These are phyloP conservation scores for Apocrypta bakeri DNA, from an alignment of 1,140 invertebrate genomes.

Conservation along the genomic window DNA sequence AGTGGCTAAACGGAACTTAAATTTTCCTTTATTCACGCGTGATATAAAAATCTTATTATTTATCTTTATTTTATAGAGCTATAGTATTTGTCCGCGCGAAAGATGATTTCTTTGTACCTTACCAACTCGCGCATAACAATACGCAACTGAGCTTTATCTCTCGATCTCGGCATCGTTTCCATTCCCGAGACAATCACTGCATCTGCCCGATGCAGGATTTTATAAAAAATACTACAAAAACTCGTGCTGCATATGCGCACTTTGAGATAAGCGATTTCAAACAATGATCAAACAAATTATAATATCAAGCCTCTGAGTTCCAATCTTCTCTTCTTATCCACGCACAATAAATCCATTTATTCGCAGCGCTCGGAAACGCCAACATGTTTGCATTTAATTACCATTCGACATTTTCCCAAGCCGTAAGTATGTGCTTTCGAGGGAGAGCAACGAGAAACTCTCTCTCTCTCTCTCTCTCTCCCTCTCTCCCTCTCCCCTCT, in stretches of 20 bases:
- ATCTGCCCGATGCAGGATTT: neutral
- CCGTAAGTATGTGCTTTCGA: neutral
- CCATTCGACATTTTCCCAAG: neutral
- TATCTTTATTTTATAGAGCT: no score
- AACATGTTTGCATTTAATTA: slow-evolving; percentile 23
- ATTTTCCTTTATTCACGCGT: no score
- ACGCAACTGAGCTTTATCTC: neutral
- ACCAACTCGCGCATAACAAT: neutral
- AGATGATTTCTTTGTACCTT: no score
- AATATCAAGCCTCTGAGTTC: neutral
- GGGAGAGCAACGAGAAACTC: neutral
- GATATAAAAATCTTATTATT: no score
- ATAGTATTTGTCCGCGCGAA: no score
- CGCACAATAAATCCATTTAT: slow-evolving; percentile 21
- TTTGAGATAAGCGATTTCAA: slow-evolving; percentile 2
- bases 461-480: neutral
- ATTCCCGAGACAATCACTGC: neutral
- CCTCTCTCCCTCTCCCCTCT: no score
- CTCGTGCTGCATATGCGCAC: neutral
- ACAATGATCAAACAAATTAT: slow-evolving; percentile 20
- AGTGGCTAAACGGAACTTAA: no score
- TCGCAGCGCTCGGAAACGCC: neutral
- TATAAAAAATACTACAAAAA: neutral
- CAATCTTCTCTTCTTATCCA: neutral
- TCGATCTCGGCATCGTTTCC: neutral